phyloP scores from a whole-genome alignment of 2,113 vertebrate species.

The Gadus macrocephalus region DNA sequence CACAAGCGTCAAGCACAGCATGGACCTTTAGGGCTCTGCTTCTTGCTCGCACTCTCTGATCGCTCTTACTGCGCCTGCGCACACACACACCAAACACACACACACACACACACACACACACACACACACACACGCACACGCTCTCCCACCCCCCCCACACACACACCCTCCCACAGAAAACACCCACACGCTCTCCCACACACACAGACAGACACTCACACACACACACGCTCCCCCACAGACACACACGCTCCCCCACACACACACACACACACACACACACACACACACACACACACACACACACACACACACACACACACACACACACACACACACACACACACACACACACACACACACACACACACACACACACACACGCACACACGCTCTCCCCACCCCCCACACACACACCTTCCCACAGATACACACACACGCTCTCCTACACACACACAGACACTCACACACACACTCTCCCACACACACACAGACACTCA shows the following conservation, averaged over 20 bases:
- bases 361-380: too few species aligned
- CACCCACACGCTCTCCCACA: neutral
- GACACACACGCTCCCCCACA: too few species aligned
- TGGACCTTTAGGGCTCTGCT: too few species aligned
- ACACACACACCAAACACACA: neutral
- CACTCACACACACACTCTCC: too few species aligned
- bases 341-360: neutral
- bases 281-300: neutral
- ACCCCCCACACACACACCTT: neutral
- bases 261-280: slow-evolving; percentile 2
- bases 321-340: neutral
- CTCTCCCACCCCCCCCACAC: neutral
- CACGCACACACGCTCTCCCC: too few species aligned
- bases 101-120: neutral
- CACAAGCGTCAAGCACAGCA: too few species aligned
- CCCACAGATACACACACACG: neutral
- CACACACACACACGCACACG: neutral
- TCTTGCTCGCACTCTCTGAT: too few species aligned
- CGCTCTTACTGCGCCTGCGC: neutral
- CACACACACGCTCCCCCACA: neutral
- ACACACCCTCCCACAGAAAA: neutral
- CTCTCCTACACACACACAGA: neutral
- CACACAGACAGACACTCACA: neutral
- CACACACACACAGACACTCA: neutral
- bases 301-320: too few species aligned